phyloP scores from a whole-genome alignment of 2,113 vertebrate genomes.

The Megaceryle torquata region DNA sequence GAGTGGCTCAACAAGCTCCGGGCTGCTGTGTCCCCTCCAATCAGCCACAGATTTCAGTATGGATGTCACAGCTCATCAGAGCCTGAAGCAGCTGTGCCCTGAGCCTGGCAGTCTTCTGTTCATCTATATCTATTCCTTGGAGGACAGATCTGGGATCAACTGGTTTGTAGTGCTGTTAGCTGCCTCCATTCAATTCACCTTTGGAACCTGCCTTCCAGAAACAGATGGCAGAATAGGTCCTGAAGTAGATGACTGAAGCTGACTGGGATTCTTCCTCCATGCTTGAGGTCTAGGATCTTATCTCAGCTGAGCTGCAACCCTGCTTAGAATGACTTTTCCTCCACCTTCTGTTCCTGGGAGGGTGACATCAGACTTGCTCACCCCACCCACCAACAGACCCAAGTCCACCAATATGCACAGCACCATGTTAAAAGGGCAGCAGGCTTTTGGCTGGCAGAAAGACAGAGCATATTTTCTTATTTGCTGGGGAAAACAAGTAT shows the following conservation, averaged over 20 bases:
- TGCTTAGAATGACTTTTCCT: background rate
- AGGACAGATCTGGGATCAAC: background rate
- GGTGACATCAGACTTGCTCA: background rate
- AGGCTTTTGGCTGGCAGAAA: background rate
- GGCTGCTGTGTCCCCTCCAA: accelerated
- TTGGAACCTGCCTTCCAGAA: background rate
- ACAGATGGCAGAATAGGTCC: background rate
- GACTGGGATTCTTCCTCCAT: background rate
- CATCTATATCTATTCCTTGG: background rate
- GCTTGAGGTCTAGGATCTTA: background rate
- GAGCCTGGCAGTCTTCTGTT: background rate
- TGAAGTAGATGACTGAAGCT: background rate
- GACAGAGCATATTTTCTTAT: background rate
- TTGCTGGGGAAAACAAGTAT: background rate
- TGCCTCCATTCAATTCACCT: background rate
- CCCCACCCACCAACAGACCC: accelerated
- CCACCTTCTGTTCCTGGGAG: background rate
- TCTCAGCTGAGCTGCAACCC: background rate
- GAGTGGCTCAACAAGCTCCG: background rate
- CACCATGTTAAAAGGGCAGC: background rate
- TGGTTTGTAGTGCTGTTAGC: background rate
- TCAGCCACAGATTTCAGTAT: background rate
- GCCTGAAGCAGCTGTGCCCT: background rate
- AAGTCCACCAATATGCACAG: background rate
- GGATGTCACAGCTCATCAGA: background rate